Percentiles rank a stretch among this genome's conserved stretches.
These are phyloP conservation scores for Thryonomys swinderianus DNA, from an alignment of 2,113 vertebrate genomes.

Conservation along the genomic window DNA sequence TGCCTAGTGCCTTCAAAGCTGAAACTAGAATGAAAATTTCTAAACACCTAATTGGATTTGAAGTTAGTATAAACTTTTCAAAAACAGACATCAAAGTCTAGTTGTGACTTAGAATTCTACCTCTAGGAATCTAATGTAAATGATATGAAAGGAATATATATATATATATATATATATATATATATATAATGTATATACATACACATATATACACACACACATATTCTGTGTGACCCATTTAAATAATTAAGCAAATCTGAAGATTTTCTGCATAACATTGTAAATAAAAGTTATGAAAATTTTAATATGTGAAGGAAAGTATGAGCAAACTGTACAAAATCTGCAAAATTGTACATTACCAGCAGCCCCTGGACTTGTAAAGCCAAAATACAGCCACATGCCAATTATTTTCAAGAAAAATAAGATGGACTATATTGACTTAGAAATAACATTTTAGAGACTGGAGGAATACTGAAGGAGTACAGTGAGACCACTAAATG, in stretches of 20 bases:
- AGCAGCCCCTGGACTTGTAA: not conserved
- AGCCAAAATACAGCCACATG: not conserved
- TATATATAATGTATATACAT: too few relatives aligned
- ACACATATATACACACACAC: too few relatives aligned
- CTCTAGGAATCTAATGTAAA: not conserved
- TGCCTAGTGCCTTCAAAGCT: not conserved
- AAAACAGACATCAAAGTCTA: not conserved
- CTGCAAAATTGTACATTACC: not conserved
- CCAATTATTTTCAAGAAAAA: not conserved
- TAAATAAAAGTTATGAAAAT: not conserved
- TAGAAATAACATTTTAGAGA: not conserved
- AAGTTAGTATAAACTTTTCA: not conserved
- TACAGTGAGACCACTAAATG: not conserved
- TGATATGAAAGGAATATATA: not conserved
- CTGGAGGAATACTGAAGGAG: not conserved
- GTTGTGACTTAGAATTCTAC: slow-evolving; percentile 36
- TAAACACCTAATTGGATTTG: not conserved
- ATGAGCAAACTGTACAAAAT: not conserved
- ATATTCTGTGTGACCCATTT: not conserved
- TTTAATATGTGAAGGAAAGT: not conserved
- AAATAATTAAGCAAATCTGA: not conserved
- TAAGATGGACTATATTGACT: not conserved
- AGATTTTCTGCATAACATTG: not conserved
- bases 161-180: not conserved
- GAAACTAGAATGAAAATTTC: not conserved